Conservation (phyloP, 2,113 vertebrate genomes). For the Hylia prasina region DNA sequence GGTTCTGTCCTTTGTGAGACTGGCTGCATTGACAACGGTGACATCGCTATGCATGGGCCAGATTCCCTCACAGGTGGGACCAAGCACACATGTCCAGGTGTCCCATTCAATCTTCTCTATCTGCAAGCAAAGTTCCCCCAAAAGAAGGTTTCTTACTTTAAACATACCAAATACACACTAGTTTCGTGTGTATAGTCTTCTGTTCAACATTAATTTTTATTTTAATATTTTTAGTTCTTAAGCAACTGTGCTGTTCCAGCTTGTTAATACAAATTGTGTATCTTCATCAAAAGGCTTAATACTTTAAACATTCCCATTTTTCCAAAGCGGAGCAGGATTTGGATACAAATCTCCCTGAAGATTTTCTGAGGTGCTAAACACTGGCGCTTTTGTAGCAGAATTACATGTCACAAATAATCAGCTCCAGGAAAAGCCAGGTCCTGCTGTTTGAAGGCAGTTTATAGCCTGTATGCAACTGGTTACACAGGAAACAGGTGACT, state of each 20-base stretch:
- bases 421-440: background rate
- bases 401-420: background rate
- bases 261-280: background rate
- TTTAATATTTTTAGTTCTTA: background rate
- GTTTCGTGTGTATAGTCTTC: fast-evolving
- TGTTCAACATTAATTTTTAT: background rate
- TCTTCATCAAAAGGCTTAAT: background rate
- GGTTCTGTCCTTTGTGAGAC: conserved; percentile 86
- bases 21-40: conserved; percentile 84
- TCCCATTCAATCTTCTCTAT: conserved; percentile 95
- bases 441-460: background rate
- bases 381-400: background rate
- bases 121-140: conserved; percentile 63
- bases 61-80: conserved; percentile 90
- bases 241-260: background rate
- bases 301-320: background rate
- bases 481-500: background rate
- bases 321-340: background rate
- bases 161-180: background rate
- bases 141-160: background rate
- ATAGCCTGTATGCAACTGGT: background rate
- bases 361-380: background rate
- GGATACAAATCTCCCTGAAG: background rate
- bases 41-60: conserved; percentile 88
- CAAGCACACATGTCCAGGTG: conserved; percentile 92